Evolutionary conservation across 2,888 invertebrate genomes (phyloP).

Genomic region (Campoletis raptor): DNA sequence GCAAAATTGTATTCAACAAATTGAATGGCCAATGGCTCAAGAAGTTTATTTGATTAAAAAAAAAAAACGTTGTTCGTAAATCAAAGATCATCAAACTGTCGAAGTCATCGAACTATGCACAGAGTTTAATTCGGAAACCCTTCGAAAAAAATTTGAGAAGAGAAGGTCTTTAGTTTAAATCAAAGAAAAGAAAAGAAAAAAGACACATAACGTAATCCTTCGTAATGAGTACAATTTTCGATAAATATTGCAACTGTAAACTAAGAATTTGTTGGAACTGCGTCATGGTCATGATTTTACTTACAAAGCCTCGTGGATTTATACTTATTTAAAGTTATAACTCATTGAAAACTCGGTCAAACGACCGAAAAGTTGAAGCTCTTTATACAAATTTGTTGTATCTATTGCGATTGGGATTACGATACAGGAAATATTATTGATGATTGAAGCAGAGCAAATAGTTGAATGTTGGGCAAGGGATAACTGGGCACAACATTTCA

Average conservation of each 20-base stretch:
- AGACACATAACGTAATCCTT: neutral
- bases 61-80: neutral
- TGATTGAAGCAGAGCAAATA: constrained; percentile 31
- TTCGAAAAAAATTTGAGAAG: neutral
- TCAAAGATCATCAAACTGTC: neutral
- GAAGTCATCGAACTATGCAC: no score
- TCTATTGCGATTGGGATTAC: neutral
- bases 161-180: no score
- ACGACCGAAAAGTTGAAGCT: constrained; percentile 12
- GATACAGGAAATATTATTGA: constrained; percentile 24
- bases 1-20: neutral
- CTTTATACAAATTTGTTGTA: constrained; percentile 16
- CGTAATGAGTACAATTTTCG: neutral
- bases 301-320: neutral
- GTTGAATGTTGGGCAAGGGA: constrained; percentile 12
- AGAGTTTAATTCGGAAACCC: neutral
- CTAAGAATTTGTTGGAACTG: neutral
- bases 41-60: neutral
- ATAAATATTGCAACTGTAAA: neutral
- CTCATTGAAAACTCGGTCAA: constrained; percentile 37
- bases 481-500: neutral
- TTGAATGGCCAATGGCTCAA: neutral
- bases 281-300: neutral
- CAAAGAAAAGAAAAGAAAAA: neutral
- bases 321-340: neutral